phyloP scores from a whole-genome alignment of 2,113 vertebrate genomes.

The Vulpes lagopus region DNA sequence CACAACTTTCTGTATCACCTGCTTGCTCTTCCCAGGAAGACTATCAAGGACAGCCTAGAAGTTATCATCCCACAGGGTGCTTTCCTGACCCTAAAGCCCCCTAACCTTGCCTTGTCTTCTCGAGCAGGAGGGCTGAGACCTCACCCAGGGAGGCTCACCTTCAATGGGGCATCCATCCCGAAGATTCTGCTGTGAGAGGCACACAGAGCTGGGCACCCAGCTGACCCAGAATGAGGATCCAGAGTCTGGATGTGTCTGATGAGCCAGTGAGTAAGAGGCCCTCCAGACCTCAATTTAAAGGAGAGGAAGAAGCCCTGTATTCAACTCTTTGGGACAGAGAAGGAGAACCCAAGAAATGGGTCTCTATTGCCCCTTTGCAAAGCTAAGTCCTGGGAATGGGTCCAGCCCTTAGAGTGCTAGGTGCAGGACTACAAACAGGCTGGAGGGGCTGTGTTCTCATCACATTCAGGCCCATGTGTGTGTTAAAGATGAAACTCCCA shows the following conservation, averaged over 20 bases:
- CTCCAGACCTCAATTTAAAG: background rate
- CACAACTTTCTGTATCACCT: background rate
- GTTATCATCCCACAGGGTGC: background rate
- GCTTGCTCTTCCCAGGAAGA: background rate
- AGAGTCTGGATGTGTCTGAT: background rate
- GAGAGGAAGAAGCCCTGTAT: background rate
- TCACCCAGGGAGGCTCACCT: background rate
- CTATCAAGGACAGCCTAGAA: background rate
- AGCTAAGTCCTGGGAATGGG: background rate
- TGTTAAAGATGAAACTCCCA: background rate
- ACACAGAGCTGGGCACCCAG: background rate
- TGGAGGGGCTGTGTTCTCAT: background rate
- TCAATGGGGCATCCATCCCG: background rate
- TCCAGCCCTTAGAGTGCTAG: background rate
- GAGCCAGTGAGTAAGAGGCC: background rate
- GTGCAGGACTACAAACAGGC: background rate
- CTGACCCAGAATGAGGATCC: background rate
- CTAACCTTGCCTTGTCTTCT: background rate
- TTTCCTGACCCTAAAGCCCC: background rate
- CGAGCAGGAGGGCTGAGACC: background rate
- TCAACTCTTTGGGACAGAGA: background rate
- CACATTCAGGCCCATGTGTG: rapidly evolving
- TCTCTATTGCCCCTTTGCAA: background rate
- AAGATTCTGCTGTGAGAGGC: background rate
- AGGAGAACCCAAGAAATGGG: background rate